These are phyloP conservation scores for Morpho helenor DNA, from an alignment of 2,888 invertebrate genomes.

Conservation along the genomic window DNA sequence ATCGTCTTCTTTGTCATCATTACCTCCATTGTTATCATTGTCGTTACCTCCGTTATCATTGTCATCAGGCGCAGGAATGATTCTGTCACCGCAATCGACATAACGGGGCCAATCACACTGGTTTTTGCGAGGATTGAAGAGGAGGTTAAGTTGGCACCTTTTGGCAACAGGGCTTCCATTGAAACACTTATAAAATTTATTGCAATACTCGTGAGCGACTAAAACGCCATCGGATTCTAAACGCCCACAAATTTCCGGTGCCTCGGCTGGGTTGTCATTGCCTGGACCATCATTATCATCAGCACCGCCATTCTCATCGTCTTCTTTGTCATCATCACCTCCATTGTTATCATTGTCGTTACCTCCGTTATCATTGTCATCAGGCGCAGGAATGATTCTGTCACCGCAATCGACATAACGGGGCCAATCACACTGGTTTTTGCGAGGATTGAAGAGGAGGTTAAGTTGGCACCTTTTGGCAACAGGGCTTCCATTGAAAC, in stretches of 20 bases:
- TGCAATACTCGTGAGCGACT: conserved; percentile 34
- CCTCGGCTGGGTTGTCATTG: conserved; percentile 35
- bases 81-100: conserved; percentile 35
- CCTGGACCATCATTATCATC: conserved; percentile 30
- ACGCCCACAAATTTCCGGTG: conserved; percentile 32
- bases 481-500: conserved; percentile 27
- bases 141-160: conserved; percentile 32
- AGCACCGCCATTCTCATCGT: neutral
- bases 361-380: conserved; percentile 11
- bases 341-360: neutral
- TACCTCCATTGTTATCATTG: no score
- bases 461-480: conserved; percentile 28
- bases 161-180: conserved; percentile 32
- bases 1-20: no score
- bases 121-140: conserved; percentile 35
- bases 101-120: conserved; percentile 41
- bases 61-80: conserved; percentile 18
- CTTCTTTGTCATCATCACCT: neutral
- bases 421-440: conserved; percentile 38
- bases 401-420: conserved; percentile 37
- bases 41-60: conserved; percentile 7
- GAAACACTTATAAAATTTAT: conserved; percentile 41
- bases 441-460: conserved; percentile 35
- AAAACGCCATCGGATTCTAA: conserved; percentile 30
- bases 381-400: conserved; percentile 29